Percentiles rank a stretch among this genome's conserved stretches.
Evolutionary conservation across 2,797 vertebrate species (phyloP).

Genomic region (Sebastes glaucus): DNA sequence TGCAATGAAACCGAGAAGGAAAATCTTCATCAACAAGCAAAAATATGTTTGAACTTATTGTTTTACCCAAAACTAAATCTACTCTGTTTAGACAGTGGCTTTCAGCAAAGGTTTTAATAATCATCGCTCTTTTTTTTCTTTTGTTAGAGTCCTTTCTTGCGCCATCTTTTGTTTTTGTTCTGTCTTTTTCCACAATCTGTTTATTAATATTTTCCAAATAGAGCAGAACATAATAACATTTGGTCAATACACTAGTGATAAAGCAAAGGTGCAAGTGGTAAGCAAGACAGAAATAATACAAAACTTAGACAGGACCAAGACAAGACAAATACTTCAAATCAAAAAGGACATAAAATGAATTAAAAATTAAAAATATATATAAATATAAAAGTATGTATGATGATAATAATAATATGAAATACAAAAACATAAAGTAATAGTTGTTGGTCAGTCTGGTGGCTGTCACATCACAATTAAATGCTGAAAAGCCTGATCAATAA

Average conservation of each 20-base stretch:
- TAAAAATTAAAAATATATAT: no score
- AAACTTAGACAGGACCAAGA: neutral
- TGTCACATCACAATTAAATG: neutral
- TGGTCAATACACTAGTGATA: neutral
- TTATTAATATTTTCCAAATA: neutral
- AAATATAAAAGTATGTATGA: neutral
- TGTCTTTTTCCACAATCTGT: neutral
- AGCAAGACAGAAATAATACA: neutral
- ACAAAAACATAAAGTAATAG: neutral
- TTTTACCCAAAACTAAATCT: neutral
- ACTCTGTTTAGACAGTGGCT: neutral
- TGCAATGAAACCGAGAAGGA: slow-evolving; percentile 6
- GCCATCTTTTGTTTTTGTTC: neutral
- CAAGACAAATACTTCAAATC: neutral
- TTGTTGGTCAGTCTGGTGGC: neutral
- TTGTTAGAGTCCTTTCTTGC: neutral
- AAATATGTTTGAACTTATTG: neutral
- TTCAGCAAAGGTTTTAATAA: neutral
- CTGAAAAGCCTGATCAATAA: neutral
- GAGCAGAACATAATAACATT: neutral
- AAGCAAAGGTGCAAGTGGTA: neutral
- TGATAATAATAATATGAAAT: neutral
- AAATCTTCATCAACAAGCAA: neutral
- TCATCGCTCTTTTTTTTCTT: neutral
- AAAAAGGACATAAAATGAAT: no score